Evolutionary conservation across 2,113 vertebrate species (phyloP).

Genomic region (Oxyruncus cristatus): DNA sequence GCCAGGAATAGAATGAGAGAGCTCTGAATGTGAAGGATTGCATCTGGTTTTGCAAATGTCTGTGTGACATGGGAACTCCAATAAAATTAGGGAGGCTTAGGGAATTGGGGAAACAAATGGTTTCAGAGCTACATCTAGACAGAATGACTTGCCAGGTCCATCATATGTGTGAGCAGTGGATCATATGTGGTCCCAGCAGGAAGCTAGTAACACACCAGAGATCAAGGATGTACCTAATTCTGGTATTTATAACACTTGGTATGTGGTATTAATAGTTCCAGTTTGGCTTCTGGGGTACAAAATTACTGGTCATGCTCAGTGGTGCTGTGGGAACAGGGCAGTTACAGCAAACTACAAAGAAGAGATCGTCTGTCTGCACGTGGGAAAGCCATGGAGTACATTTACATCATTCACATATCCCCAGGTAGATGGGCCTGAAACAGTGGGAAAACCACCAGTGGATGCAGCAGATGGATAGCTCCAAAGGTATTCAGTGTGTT

Average conservation of each 20-base stretch:
- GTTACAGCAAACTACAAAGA: background rate
- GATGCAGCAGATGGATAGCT: background rate
- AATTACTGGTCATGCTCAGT: background rate
- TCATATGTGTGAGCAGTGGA: background rate
- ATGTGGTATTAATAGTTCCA: background rate
- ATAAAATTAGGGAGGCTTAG: background rate
- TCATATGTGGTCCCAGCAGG: background rate
- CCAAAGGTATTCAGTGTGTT: background rate
- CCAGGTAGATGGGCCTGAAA: background rate
- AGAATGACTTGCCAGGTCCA: background rate
- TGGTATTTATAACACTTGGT: background rate
- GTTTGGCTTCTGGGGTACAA: background rate
- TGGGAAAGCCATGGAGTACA: background rate
- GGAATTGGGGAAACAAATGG: fast-evolving
- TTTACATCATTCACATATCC: background rate
- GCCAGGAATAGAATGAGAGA: background rate
- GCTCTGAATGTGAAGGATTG: background rate
- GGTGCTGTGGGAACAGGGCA: background rate
- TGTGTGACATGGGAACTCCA: background rate
- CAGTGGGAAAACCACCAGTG: background rate
- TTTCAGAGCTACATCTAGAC: background rate
- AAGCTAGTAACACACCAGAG: background rate
- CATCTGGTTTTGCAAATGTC: slow-evolving; percentile 5
- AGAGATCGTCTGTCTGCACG: background rate
- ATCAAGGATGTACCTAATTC: background rate